Evolutionary conservation across 2,888 invertebrate species (phyloP).

Genomic region (Drosophila anomelani): DNA sequence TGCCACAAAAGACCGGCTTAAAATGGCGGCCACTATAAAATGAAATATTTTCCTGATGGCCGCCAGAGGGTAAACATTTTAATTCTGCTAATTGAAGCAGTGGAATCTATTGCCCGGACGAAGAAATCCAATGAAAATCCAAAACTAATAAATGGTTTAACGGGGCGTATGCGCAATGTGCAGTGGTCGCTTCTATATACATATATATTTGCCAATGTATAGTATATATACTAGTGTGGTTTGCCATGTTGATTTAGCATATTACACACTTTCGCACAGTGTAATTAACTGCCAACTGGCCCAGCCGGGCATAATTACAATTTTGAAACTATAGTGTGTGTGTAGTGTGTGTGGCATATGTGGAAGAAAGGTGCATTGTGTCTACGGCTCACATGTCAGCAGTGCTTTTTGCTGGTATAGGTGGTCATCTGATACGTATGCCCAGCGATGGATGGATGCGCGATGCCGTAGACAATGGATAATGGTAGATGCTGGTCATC

Average conservation of each 20-base stretch:
- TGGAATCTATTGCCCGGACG: slow-evolving; percentile 9
- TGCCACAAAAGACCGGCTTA: slow-evolving; percentile 39
- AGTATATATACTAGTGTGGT: slow-evolving; percentile 37
- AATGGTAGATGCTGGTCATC: slow-evolving; percentile 44
- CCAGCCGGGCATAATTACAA: slow-evolving; percentile 44
- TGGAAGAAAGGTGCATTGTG: slow-evolving; percentile 45
- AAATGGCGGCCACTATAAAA: slow-evolving; percentile 19
- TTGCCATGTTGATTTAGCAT: slow-evolving; percentile 38
- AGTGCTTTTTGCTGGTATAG: slow-evolving; percentile 9
- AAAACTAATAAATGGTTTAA: slow-evolving; percentile 54
- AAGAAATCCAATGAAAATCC: slow-evolving; percentile 37
- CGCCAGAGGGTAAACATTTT: slow-evolving; percentile 31
- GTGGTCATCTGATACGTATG: slow-evolving; percentile 24
- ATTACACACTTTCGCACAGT: slow-evolving; percentile 35
- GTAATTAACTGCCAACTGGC: slow-evolving; percentile 42
- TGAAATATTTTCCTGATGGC: slow-evolving; percentile 13
- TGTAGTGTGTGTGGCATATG: slow-evolving; percentile 15
- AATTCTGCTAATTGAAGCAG: slow-evolving; percentile 47
- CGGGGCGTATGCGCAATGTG: slow-evolving; percentile 64
- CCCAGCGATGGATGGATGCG: slow-evolving; percentile 11
- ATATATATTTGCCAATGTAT: neutral
- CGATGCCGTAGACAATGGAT: slow-evolving; percentile 44
- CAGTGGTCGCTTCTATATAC: neutral
- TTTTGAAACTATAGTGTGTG: slow-evolving; percentile 35
- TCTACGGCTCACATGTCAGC: slow-evolving; percentile 45